Evolutionary conservation across 1,140 invertebrate species (phyloP).

Genomic region (Cherax destructor): DNA sequence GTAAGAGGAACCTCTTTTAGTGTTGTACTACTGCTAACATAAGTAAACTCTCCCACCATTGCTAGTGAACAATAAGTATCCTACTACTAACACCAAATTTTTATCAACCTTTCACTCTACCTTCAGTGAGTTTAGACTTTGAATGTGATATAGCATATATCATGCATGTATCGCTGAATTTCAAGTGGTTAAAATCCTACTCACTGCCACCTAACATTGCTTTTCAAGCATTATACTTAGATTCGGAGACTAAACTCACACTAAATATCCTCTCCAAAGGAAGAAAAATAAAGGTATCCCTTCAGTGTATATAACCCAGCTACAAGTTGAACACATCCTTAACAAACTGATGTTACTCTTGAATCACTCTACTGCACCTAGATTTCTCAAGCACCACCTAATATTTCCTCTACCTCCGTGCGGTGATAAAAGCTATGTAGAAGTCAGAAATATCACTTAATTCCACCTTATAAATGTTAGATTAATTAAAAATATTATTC

Average conservation of each 20-base stretch:
- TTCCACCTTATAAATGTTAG: too few relatives aligned
- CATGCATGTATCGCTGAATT: not conserved
- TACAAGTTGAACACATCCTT: not conserved
- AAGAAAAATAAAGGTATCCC: constrained; percentile 26
- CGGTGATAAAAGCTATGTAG: too few relatives aligned
- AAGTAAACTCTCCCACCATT: constrained; percentile 25
- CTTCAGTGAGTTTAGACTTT: constrained; percentile 26
- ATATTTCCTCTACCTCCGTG: not conserved
- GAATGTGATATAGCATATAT: too few relatives aligned
- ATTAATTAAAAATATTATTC: too few relatives aligned
- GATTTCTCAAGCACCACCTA: not conserved
- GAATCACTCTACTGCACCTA: not conserved
- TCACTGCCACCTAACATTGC: not conserved
- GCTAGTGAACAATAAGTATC: constrained; percentile 28
- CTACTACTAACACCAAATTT: constrained; percentile 17
- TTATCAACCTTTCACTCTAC: constrained; percentile 4
- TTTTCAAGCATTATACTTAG: not conserved
- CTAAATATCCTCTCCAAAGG: constrained; percentile 18
- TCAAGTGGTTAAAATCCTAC: not conserved
- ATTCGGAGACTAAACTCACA: constrained; percentile 26
- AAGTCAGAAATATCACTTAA: too few relatives aligned
- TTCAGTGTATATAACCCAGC: constrained; percentile 15
- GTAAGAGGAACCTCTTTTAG: constrained; percentile 41
- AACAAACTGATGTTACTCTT: not conserved
- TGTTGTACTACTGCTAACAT: constrained; percentile 35